A percentile compares a stretch with the other conserved stretches of the same genome.
Evolutionary conservation across 2,113 vertebrate species (phyloP).

Genomic region (Buteo buteo): DNA sequence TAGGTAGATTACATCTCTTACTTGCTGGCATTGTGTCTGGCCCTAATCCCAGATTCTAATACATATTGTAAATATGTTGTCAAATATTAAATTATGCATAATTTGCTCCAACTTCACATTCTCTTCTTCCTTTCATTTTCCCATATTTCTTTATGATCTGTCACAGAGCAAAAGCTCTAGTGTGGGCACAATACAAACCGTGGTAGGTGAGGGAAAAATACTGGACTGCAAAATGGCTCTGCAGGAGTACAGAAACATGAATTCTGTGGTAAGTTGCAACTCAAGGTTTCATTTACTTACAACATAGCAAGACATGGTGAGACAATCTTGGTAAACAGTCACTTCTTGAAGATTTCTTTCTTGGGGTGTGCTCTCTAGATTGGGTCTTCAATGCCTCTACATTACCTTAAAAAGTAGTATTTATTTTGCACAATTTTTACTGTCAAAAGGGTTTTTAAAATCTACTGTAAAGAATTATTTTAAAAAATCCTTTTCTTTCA

Average conservation of each 20-base stretch:
- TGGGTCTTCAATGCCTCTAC: neutral
- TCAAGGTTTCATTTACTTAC: neutral
- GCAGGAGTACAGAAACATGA: slow-evolving; percentile 74
- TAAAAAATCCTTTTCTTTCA: neutral
- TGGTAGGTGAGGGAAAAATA: slow-evolving; percentile 40
- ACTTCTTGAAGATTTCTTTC: neutral
- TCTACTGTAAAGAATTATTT: neutral
- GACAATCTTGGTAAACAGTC: neutral
- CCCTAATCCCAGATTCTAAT: neutral
- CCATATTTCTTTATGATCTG: neutral
- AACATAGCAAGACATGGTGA: neutral
- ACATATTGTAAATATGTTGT: neutral
- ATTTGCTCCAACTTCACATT: neutral
- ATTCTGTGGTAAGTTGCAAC: slow-evolving; percentile 74
- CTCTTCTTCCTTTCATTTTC: neutral
- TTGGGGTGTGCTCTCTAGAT: neutral
- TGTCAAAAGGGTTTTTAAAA: neutral
- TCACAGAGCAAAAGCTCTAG: slow-evolving; percentile 61
- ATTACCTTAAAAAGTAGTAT: neutral
- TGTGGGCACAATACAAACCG: neutral
- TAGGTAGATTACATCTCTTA: neutral
- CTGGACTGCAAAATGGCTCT: slow-evolving; percentile 78
- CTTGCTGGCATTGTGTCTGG: neutral
- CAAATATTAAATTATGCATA: neutral
- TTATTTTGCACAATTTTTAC: neutral